These are phyloP conservation scores for Rhinoptilus africanus DNA, from an alignment of 2,113 vertebrate genomes.

Conservation along the genomic window DNA sequence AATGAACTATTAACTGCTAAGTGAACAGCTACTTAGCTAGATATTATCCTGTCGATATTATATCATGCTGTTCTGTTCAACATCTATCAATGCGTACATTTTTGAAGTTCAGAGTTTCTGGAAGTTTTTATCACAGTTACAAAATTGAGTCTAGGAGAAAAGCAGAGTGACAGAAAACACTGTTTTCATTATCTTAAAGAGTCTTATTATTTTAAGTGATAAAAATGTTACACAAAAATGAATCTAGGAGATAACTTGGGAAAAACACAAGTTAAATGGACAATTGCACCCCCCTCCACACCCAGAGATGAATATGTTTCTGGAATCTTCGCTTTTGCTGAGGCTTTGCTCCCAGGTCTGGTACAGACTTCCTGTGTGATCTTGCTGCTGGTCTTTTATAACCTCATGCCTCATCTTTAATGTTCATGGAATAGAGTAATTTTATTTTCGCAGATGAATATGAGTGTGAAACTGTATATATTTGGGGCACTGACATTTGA, in stretches of 20 bases:
- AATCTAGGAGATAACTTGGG: neutral
- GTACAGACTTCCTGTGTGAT: neutral
- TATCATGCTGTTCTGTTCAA: neutral
- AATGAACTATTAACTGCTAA: neutral
- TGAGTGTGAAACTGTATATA: neutral
- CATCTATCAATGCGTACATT: neutral
- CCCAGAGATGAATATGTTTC: neutral
- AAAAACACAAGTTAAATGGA: neutral
- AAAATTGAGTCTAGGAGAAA: neutral
- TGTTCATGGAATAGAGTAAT: neutral
- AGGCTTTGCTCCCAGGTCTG: neutral
- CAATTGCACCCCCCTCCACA: neutral
- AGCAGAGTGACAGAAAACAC: neutral
- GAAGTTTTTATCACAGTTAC: neutral
- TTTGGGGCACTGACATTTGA: neutral
- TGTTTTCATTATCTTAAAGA: neutral
- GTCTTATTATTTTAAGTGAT: neutral
- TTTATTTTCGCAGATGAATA: neutral
- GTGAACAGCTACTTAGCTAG: neutral
- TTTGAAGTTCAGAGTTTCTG: neutral
- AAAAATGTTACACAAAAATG: neutral
- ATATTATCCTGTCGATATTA: neutral
- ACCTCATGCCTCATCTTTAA: neutral
- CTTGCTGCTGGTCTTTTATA: neutral
- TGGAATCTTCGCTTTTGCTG: neutral